Conservation (phyloP, 2,888 invertebrate species). For the Augiades crinisus region DNA sequence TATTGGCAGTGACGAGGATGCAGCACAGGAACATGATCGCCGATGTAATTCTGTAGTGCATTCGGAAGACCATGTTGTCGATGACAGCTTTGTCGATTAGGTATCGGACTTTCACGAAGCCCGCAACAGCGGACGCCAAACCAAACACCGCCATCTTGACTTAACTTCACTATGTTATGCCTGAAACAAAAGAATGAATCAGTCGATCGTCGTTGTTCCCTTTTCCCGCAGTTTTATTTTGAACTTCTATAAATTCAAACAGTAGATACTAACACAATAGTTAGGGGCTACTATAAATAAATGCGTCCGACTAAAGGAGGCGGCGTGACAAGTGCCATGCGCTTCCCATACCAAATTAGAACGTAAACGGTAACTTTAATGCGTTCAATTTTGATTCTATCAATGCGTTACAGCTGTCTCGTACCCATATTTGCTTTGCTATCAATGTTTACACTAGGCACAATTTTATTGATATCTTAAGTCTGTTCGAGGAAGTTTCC, state of each 20-base stretch:
- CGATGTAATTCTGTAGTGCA: conserved; percentile 93
- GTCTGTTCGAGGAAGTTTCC: conserved; percentile 32
- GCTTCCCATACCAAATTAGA: conserved; percentile 66
- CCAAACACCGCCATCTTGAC: conserved; percentile 89
- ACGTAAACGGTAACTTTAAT: conserved; percentile 65
- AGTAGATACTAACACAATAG: conserved; percentile 39
- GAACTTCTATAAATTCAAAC: conserved; percentile 31
- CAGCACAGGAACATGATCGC: conserved; percentile 93
- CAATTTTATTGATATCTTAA: conserved; percentile 40
- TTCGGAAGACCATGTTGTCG: conserved; percentile 94
- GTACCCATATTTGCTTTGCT: conserved; percentile 32
- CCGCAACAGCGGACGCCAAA: conserved; percentile 93
- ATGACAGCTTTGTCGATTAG: conserved; percentile 93
- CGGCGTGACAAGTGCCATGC: conserved; percentile 64
- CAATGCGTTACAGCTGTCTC: conserved; percentile 37
- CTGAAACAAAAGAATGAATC: conserved; percentile 33
- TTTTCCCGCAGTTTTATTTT: conserved; percentile 20
- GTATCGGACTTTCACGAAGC: conserved; percentile 94
- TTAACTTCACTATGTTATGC: conserved; percentile 42
- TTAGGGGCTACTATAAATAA: conserved; percentile 58
- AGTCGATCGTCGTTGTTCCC: not conserved
- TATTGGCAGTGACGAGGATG: conserved; percentile 94
- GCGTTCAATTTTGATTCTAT: conserved; percentile 33
- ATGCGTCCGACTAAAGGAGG: conserved; percentile 41
- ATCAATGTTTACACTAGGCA: conserved; percentile 38